Evolutionary conservation across 2,888 invertebrate species (phyloP), one percentile per base, ranked within the genome.

Genomic region (Meghimatium bilineatum): DNA sequence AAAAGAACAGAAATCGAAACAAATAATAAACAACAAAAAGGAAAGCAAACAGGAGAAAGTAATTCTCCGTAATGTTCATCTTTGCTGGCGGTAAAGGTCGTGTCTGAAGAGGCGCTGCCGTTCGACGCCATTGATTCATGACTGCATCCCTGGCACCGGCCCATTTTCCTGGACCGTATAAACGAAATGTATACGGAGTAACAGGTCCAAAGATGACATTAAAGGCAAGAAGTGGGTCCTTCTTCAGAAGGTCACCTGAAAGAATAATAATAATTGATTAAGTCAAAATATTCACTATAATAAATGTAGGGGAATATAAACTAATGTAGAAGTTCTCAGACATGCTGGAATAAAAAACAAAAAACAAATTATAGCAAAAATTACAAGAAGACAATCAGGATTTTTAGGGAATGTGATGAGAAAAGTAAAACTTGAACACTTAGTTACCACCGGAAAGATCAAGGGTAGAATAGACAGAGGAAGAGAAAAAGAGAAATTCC

Each of bases 111-210:
- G 83, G 83, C 23, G 49, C 60, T 36, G 36, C 38, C 0, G 29
- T 79, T 20, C 80, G 56, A 0, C 29, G 0, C 75, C 76, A 74
- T 34, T 76, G 74, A 0, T 23, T 71, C 49, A 26, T 26, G 71
- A 83, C 71, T 29, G 83, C 83, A 36, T 77, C 63, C 29, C 93
- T 88, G 0, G 94, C 94, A 6, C 93, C 94, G 2, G 87, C 78
- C 94, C 94, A 94, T 29, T 89, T 83, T 77, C 93, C 91, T 14
- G 93, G 93, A 0, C 94, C 94, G 67, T 87, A 85, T 8, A 94
- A 87, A 34, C 94, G 88, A 84, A 92, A 94, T 84, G 93, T 93
- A 84, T 93, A 93, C 0, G 93, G 91, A 8, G 91, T 90, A 63
- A 89, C 89, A 1, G 93, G 91, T 0, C 92, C 93, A 84, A 92